These are phyloP conservation scores for Temnothorax unifasciatus DNA, from an alignment of 2,888 invertebrate genomes.

Conservation along the genomic window DNA sequence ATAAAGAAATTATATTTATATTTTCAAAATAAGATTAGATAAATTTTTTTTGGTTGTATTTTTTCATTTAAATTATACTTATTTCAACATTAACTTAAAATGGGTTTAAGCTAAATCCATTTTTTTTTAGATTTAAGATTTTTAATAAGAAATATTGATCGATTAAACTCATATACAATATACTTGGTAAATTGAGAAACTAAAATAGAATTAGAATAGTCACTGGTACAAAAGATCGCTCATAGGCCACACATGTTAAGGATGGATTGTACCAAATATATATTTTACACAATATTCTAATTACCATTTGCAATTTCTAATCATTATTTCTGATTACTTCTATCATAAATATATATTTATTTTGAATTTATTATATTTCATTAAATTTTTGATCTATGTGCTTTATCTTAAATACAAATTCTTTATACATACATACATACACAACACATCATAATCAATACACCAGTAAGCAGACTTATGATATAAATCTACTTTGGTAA, in stretches of 20 bases:
- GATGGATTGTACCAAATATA: neutral
- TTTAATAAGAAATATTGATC: neutral
- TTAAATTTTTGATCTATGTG: slow-evolving; percentile 14
- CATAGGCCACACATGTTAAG: slow-evolving; percentile 47
- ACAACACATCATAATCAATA: slow-evolving; percentile 28
- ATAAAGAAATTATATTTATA: neutral
- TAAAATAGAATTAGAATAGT: neutral
- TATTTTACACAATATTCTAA: neutral
- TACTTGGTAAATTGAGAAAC: neutral
- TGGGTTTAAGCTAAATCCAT: neutral
- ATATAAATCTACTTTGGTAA: neutral
- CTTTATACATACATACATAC: slow-evolving; percentile 1
- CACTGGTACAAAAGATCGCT: neutral
- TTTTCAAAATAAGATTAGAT: slow-evolving; percentile 8
- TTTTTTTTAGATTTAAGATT: neutral
- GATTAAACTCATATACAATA: neutral
- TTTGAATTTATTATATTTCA: neutral
- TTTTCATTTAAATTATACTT: neutral
- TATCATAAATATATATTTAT: slow-evolving; percentile 1
- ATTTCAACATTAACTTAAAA: neutral
- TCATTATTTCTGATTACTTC: neutral
- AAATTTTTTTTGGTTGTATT: neutral
- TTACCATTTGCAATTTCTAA: neutral
- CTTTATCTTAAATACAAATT: slow-evolving; percentile 26
- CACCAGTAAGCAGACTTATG: neutral